Evolutionary conservation across 1,140 invertebrate genomes (phyloP), one percentile per base, ranked within the genome.

Genomic region (Calliphora vicina): DNA sequence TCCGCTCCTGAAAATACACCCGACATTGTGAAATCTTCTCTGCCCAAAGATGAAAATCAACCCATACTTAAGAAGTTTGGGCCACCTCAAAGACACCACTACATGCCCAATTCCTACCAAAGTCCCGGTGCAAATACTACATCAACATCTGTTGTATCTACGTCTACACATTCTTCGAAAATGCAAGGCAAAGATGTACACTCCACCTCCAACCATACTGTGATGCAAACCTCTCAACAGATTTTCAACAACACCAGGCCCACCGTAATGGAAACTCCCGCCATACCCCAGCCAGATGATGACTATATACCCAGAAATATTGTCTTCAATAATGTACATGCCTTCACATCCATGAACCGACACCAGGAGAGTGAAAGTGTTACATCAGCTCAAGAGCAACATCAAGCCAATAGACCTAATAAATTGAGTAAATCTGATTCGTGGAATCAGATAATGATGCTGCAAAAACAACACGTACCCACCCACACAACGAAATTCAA

Each of bases 341-440:
- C 85, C 1, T 90, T 90, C 23, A 88, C 85, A 13, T 89, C 88
- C 10, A 73, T 90, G 81, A 86, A 83, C 8, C 57, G 89, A 0
- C 85, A 88, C 23, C 83, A 82, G 15, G 83, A 76, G 0, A 10
- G 72, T 35, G 73, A 43, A 12, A 57, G 50, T 20, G 20, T n/a
- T 9, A 81, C 13, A 67, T 5, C 25, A 1, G 5, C 27, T 1
- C 61, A 76, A 23, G 81, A 82, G 20, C 61, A 82, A 25, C 50
- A 45, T n/a, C 15, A 43, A 9, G 26, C 43, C 6, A 84, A 86
- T 82, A 86, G 88, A 85, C 61, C 90, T 1, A 90, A 89, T 81
- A 87, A 88, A 6, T 87, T 96, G n/a, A 94, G 93, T 45, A 95
- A 96, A 88, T 95, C 95, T 2, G 95, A 95, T 88, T 96, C 95